phyloP scores from a whole-genome alignment of 2,888 invertebrate genomes.

The Cataglyphis rosenhaueri region DNA sequence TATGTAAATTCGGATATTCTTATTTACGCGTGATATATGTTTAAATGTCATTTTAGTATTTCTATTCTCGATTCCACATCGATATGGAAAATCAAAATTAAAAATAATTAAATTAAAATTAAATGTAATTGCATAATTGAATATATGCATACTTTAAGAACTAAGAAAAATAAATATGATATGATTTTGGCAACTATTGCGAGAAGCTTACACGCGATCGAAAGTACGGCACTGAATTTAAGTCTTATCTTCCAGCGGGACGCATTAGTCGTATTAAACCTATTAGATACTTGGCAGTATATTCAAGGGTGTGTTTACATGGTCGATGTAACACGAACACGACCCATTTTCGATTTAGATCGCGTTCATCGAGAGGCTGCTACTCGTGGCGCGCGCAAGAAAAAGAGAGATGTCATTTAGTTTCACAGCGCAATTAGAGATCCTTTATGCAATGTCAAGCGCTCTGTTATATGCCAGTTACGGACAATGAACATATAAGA shows the following conservation, averaged over 20 bases:
- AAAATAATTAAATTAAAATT: too few relatives aligned
- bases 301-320: slow-evolving; percentile 64
- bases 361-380: slow-evolving; percentile 28
- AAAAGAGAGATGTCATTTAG: slow-evolving; percentile 53
- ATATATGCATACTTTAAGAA: not conserved
- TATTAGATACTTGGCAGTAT: slow-evolving; percentile 49
- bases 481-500: slow-evolving; percentile 80
- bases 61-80: too few relatives aligned
- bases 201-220: not conserved
- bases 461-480: slow-evolving; percentile 82
- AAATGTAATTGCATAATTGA: too few relatives aligned
- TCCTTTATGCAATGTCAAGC: slow-evolving; percentile 79
- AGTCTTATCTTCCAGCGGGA: slow-evolving; percentile 39
- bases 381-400: not conserved
- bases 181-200: too few relatives aligned
- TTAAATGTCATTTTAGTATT: not conserved
- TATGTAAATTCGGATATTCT: not conserved
- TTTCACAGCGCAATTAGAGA: slow-evolving; percentile 59
- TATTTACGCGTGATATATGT: not conserved
- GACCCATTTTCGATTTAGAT: slow-evolving; percentile 67
- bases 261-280: slow-evolving; percentile 69
- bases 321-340: slow-evolving; percentile 58
- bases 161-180: not conserved
- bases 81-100: too few relatives aligned
- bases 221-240: slow-evolving; percentile 16